Evolutionary conservation across 2,113 vertebrate genomes (phyloP), one percentile per base, ranked within the genome.

Genomic region (Phalacrocorax carbo): DNA sequence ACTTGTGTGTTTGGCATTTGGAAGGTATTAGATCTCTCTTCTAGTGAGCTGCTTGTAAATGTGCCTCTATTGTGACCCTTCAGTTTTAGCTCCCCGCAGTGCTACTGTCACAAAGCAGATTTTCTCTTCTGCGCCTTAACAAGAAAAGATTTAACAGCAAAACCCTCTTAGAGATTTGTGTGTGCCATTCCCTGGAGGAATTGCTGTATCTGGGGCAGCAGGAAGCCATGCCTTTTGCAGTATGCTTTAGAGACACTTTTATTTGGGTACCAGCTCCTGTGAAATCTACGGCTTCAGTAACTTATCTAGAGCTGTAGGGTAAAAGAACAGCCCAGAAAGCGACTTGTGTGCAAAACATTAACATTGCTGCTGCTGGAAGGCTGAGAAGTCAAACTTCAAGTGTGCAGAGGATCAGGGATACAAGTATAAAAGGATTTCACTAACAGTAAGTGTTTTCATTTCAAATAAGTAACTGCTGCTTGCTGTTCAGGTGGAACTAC

Each of bases 61-160:
- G 51, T 88, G 48, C 36, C 49, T 79, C 77, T 90, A 1, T 5
- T 76, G 76, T 88, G 80, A 79, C 88, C 90, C 82, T 84, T 60
- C 1, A 44, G 52, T 72, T 93, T 91, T 68, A 93, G 32, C 83
- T 87, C 93, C 83, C 82, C 1, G 4, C 92, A 69, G 65, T 15
- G 81, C 85, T 57, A 10, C 93, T 96, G 94, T 69, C 93, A 91
- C 93, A 95, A 87, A 95, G 95, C 86, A 95, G 83, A 94, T 96
- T 97, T 96, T 87, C 83, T 73, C 58, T 84, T 86, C 90, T 2
- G 5, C 0, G 0, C 79, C 88, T 92, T 94, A 88, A 40, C 77
- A 18, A 91, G 93, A 79, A 92, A 91, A 94, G 96, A 71, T 95
- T 82, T 89, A 92, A 69, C 69, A 72, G 80, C 86, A 79, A 84